Evolutionary conservation across 2,113 vertebrate genomes (phyloP), one percentile per base, ranked within the genome.

Genomic region (Tapirus terrestris): DNA sequence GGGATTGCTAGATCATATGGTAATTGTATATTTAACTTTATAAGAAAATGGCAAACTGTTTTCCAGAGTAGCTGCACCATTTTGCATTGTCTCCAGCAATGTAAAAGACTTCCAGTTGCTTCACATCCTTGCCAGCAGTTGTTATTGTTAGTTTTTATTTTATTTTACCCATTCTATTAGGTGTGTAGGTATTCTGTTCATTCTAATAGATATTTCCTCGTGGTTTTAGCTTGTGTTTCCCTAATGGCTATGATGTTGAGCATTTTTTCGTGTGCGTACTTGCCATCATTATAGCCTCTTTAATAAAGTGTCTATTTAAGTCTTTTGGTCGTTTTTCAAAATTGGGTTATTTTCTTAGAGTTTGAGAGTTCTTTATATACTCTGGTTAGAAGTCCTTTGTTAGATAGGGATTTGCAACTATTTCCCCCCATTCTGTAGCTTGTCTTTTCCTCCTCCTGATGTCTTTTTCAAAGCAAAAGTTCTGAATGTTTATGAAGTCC

Each of bases 381-480:
- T 96, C 68, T 25, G 29, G 12, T 70, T 63, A 83, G 18, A 45
- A 75, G 29, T 65, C 36, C 33, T 84, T 63, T 72, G 51, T 36
- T 70, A 76, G 48, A 67, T 9, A 76, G 39, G 53, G 51, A 92
- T 89, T 89, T 48, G 56, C 53, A 95, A 48, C 12, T 82, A 63
- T 70, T 89, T 70, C 33, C 63, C 70, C n/a, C 45, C 45, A 72
- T 70, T 77, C 68, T 89, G 29, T 92, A 77, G 61, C 61, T 68
- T 81, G 16, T 91, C 60, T 60, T 61, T 83, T 77, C 31, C 25
- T 76, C 45, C 53, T 83, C 51, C 83, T 70, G 23, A 36, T 20
- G 17, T 79, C 53, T 90, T 86, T 82, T 48, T 81, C 92, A 87
- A 80, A 96, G 58, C 36, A 45, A 87, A 81, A 88, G 36, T 91